Evolutionary conservation across 2,797 vertebrate genomes (phyloP), one percentile per base, ranked within the genome.

Genomic region (Sparus aurata): DNA sequence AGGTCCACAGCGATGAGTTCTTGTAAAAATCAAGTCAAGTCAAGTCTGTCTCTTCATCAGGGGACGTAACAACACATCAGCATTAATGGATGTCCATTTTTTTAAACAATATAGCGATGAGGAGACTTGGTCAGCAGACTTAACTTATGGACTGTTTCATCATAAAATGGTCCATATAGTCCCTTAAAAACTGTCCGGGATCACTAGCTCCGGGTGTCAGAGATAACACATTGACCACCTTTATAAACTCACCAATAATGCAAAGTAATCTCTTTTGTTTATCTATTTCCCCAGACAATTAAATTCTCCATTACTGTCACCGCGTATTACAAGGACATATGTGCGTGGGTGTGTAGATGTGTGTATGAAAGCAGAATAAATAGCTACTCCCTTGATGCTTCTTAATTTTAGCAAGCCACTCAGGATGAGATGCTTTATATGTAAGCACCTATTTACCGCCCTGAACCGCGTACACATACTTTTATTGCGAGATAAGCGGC

Each of bases 181-280:
- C 52, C 7, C 9, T 9, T 9, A 62, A 47, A 27, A 83, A 63
- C 27, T 13, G 62, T 16, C 77, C n/a, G 73, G 77, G 72, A 70
- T 52, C 49, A 18, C 47, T 9, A 5, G 47, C 64, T 80, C 17
- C 50, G 58, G 43, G 52, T 30, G 59, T 25, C 43, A 41, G 50
- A 63, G 64, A 46, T 53, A 84, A 83, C 82, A 46, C 55, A 62
- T 64, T 82, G 7, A 7, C 60, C 76, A 85, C 60, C 78, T 89
- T 91, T 82, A 87, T 77, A 85, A 89, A 80, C 67, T 68, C 66
- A 3, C 73, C 85, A 84, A 80, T 85, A 89, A 91, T 85, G 73
- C 70, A 88, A 82, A 83, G 79, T 87, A 89, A 93, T 91, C 73
- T 85, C 67, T 82, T 90, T 68, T 85, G 81, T 91, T 91, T 80